phyloP scores from a whole-genome alignment of 2,888 invertebrate genomes.

The Rhingia campestris region DNA sequence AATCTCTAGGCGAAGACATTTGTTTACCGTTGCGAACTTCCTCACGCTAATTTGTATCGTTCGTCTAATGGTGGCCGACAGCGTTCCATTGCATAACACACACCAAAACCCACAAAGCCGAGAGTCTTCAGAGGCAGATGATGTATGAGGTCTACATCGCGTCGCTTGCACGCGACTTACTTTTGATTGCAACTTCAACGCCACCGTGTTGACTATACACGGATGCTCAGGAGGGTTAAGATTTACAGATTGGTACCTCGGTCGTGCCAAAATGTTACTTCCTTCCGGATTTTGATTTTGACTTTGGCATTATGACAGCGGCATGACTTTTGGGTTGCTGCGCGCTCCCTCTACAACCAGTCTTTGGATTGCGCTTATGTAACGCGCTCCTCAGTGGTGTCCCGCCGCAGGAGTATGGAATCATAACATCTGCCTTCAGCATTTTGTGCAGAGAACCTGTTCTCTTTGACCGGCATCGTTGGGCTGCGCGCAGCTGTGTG shows the following conservation, averaged over 20 bases:
- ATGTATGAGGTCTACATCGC: constrained; percentile 32
- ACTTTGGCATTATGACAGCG: constrained; percentile 60
- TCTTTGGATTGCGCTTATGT: constrained; percentile 33
- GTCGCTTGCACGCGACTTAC: constrained; percentile 59
- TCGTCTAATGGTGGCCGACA: constrained; percentile 3
- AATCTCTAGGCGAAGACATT: constrained; percentile 5
- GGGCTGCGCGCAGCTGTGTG: not conserved
- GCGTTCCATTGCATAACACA: constrained; percentile 23
- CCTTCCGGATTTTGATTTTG: constrained; percentile 65
- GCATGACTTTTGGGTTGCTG: constrained; percentile 34
- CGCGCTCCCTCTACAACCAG: not conserved
- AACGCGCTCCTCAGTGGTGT: constrained; percentile 35
- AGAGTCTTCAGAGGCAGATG: constrained; percentile 31
- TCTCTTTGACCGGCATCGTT: constrained; percentile 49
- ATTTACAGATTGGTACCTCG: constrained; percentile 35
- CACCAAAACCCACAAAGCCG: constrained; percentile 14
- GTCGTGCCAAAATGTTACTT: constrained; percentile 48
- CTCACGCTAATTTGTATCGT: constrained; percentile 53
- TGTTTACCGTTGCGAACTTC: constrained; percentile 21
- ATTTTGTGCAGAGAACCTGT: constrained; percentile 54
- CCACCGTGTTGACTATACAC: not conserved
- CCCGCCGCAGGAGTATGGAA: constrained; percentile 21
- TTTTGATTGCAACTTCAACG: constrained; percentile 52
- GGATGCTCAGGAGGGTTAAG: constrained; percentile 15
- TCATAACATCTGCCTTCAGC: constrained; percentile 46